Evolutionary conservation across 2,113 vertebrate species (phyloP).

Genomic region (Anseranas semipalmata): DNA sequence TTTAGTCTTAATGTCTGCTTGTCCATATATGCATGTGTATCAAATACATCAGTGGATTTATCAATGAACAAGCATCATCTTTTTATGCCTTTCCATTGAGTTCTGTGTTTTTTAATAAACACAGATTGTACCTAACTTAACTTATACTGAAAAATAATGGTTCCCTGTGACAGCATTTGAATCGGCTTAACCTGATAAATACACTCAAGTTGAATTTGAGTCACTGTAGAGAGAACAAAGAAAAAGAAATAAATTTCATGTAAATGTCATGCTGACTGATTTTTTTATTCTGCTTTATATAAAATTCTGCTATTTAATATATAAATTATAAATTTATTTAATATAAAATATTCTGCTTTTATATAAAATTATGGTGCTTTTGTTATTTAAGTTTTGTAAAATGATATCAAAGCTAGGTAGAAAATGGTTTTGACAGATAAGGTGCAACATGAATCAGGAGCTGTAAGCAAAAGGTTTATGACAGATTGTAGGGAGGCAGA

Average conservation of each 20-base stretch:
- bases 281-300: background rate
- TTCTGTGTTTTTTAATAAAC: background rate
- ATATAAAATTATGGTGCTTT: background rate
- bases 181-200: background rate
- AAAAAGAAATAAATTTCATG: background rate
- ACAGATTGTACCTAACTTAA: background rate
- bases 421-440: background rate
- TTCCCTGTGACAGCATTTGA: background rate
- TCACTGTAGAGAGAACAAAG: background rate
- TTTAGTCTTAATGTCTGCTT: background rate
- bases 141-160: background rate
- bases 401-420: background rate
- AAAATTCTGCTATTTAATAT: too few relatives aligned
- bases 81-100: background rate
- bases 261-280: background rate
- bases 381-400: background rate
- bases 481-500: background rate
- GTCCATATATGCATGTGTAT: background rate
- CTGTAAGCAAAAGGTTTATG: background rate
- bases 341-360: too few relatives aligned
- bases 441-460: background rate
- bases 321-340: too few relatives aligned
- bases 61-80: background rate
- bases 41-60: background rate
- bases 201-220: background rate